phyloP scores from a whole-genome alignment of 1,140 invertebrate genomes.

The Aphelinus certus region DNA sequence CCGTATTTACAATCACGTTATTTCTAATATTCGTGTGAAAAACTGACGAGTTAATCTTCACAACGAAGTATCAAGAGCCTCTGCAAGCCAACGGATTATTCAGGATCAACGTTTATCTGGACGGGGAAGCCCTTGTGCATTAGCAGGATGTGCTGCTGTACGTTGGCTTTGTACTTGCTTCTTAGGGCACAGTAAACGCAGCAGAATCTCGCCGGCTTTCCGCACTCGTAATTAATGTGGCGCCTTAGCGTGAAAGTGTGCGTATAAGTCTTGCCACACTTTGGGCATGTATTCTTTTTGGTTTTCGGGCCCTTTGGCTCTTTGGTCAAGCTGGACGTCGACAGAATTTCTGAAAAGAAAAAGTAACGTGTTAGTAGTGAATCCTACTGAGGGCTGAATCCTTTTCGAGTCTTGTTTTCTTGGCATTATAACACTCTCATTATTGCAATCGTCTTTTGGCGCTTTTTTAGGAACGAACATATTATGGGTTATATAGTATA shows the following conservation, averaged over 20 bases:
- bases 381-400: no score
- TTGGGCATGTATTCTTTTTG: background rate
- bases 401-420: no score
- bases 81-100: background rate
- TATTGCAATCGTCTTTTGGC: no score
- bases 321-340: background rate
- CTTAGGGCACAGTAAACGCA: constrained; percentile 50
- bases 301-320: background rate
- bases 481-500: no score
- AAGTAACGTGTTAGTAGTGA: background rate
- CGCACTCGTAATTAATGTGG: constrained; percentile 32
- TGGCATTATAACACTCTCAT: no score
- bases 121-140: constrained; percentile 17
- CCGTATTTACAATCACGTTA: no score
- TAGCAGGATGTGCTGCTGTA: constrained; percentile 47
- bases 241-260: constrained; percentile 25
- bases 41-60: no score
- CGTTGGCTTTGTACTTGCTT: constrained; percentile 48
- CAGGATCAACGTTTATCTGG: constrained; percentile 20
- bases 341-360: constrained; percentile 10
- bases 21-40: no score
- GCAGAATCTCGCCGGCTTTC: constrained; percentile 25
- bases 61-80: no score
- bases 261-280: constrained; percentile 29
- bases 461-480: no score